Percentiles rank a stretch among this genome's conserved stretches.
Conservation (phyloP, 1,140 invertebrate species). For the Zaprionus inermis region DNA sequence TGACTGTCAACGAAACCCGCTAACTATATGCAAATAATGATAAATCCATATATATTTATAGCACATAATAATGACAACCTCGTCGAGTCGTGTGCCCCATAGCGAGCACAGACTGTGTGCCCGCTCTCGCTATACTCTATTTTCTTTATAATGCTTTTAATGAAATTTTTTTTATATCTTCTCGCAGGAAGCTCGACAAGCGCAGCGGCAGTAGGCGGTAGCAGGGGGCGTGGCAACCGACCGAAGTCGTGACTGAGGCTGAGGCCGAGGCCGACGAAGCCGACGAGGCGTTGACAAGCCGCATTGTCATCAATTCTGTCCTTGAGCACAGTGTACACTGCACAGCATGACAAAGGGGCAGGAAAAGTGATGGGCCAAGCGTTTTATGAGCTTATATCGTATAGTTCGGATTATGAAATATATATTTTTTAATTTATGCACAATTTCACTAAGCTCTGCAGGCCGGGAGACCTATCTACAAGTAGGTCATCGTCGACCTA, state of each 20-base stretch:
- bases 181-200: conserved; percentile 54
- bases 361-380: conserved; percentile 48
- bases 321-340: conserved; percentile 51
- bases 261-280: not conserved
- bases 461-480: conserved; percentile 26
- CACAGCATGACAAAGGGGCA: not conserved
- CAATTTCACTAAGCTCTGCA: conserved; percentile 52
- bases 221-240: conserved; percentile 3
- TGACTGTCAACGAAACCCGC: not conserved
- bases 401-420: conserved; percentile 68
- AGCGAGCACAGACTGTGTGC: not conserved
- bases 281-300: conserved; percentile 73
- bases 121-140: not conserved
- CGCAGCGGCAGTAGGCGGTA: conserved; percentile 6
- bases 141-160: conserved; percentile 67
- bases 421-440: conserved; percentile 79
- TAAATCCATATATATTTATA: conserved; percentile 8
- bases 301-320: conserved; percentile 79
- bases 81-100: conserved; percentile 7
- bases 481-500: conserved; percentile 77
- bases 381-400: conserved; percentile 55
- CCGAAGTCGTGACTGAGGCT: not conserved
- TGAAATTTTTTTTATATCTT: conserved; percentile 82
- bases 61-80: conserved; percentile 7
- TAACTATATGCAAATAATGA: conserved; percentile 14